These are phyloP conservation scores for Diadophis punctatus DNA, from an alignment of 2,113 vertebrate genomes.

Conservation along the genomic window DNA sequence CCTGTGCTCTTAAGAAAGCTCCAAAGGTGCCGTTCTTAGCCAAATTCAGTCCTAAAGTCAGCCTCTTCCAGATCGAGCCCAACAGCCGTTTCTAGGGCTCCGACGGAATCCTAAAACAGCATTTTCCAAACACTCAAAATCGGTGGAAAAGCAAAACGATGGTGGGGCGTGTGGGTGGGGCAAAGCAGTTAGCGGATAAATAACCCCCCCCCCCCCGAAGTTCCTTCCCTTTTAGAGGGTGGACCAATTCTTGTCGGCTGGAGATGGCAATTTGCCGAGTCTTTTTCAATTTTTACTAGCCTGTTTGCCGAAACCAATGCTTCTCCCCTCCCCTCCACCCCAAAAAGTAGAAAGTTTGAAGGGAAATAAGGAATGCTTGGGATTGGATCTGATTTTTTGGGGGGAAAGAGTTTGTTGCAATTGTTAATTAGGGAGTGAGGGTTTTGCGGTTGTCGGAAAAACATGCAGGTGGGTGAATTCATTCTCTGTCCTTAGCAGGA, in stretches of 20 bases:
- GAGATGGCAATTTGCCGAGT: neutral
- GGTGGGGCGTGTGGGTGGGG: fast-evolving
- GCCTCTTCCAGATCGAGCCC: too few species aligned
- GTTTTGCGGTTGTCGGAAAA: neutral
- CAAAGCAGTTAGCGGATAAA: neutral
- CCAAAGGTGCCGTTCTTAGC: too few species aligned
- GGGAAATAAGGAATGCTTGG: neutral
- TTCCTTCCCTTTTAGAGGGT: neutral
- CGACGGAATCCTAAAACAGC: neutral
- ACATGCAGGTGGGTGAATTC: neutral
- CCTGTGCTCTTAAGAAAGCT: too few species aligned
- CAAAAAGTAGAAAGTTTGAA: neutral
- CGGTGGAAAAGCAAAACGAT: neutral
- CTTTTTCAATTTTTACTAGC: neutral
- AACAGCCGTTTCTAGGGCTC: neutral
- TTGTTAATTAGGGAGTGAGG: neutral
- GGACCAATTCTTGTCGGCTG: neutral
- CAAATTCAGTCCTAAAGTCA: too few species aligned
- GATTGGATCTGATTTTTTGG: neutral
- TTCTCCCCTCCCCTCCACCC: fast-evolving
- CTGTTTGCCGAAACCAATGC: neutral
- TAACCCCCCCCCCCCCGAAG: fast-evolving
- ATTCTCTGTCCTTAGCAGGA: neutral
- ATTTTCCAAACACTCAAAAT: neutral
- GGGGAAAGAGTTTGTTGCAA: too few species aligned